Evolutionary conservation across 2,797 vertebrate genomes (phyloP), one percentile per base, ranked within the genome.

Genomic region (Cossypha dichroa): DNA sequence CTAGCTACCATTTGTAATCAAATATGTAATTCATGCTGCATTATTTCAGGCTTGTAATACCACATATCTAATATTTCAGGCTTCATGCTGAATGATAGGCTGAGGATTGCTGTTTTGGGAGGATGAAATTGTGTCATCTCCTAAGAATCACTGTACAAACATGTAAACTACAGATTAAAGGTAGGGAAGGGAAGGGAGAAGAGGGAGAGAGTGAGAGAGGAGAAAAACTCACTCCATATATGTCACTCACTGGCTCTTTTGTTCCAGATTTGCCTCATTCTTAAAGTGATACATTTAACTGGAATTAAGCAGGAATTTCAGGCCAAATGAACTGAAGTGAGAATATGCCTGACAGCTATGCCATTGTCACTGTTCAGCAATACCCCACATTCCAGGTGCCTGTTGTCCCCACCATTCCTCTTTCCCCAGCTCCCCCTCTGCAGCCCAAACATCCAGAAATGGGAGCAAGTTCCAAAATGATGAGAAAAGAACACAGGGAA

Each of bases 311-410:
- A 58, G n/a, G 25, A 62, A 54, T 66, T 81, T 88, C 51, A 78
- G 22, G 8, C 15, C 15, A 72, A 49, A 68, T 1, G 1, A 16
- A 34, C 8, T 62, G 31, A 75, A 78, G 11, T 15, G 34, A 67
- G 29, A 63, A 14, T 17, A 31, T 2, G 6, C 8, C 29, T 85
- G 29, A 26, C 34, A 1, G 2, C 21, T 46, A 7, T 38, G 5
- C 5, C 16, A 3, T 16, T 54, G 5, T 3, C 18, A 48, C 13
- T 31, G 16, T 28, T 33, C 4, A 7, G 10, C 13, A 26, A 38
- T 18, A n/a, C 4, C 2, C 3, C 0, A 0, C 3, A 1, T 0
- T 48, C 31, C 41, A 3, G 1, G 3, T 7, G 3, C 7, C 23
- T 46, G 18, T 3, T 54, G 6, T 13, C 64, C 46, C 49, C 17